Evolutionary conservation across 1,140 invertebrate genomes (phyloP), one percentile per base, ranked within the genome.

Genomic region (Harlomillsia oculata): DNA sequence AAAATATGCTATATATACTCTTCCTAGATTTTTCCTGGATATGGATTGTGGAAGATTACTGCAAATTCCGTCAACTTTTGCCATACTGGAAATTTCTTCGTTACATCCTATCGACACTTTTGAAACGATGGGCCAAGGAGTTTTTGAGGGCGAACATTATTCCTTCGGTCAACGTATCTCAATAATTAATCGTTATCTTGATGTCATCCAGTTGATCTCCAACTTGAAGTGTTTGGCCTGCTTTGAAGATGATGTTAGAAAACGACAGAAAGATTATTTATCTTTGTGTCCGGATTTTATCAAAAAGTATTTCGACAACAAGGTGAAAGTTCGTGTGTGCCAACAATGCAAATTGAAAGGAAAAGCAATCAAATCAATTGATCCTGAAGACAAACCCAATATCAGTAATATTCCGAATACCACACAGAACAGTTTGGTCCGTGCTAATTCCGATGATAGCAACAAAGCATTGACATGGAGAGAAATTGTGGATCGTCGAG

Each of bases 161-260:
- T 34, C 53, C 2, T 16, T 44, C 0, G 61, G 61, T 21, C 56
- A 59, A 8, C 52, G 61, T 16, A 50, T 46, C 9, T 14, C 43
- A 9, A 46, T 52, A 21, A 14, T 59, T 14, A 20, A 45, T 8
- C 36, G 56, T 11, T 56, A 44, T 30, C 26, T 25, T 16, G 44
- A 63, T 48, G 34, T 63, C 29, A 43, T 41, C 26, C 46, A 51
- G 23, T 28, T 63, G 4, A 28, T 58, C 5, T 59, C 61, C 9
- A 50, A 58, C n/a, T 53, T 55, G 37, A 56, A 43, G 29, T 63
- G 61, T 40, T 56, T 55, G 20, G 43, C 40, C 9, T 63, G 61
- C n/a, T 59, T 52, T 37, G n/a, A 11, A 0, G 18, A 30, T 29
- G 5, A 13, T 18, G 14, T 54, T 13, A 18, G 40, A 20, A 39